Percentiles rank a stretch among this genome's conserved stretches.
Evolutionary conservation across 2,797 vertebrate genomes (phyloP).

Genomic region (Hydrophis major): DNA sequence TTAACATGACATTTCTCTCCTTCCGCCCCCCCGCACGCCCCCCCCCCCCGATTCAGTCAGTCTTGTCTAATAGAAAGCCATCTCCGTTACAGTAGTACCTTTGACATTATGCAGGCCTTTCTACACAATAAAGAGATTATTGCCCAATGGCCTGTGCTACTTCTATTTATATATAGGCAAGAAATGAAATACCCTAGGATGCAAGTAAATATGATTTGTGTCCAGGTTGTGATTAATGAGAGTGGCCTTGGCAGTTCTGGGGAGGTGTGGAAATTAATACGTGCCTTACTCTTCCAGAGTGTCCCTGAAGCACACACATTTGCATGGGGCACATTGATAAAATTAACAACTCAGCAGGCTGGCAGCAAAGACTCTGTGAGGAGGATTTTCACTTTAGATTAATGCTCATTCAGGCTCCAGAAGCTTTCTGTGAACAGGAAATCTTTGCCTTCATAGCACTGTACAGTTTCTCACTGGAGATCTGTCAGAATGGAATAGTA

Average conservation of each 20-base stretch:
- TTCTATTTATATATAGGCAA: slow-evolving; percentile 15
- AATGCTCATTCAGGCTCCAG: slow-evolving; percentile 19
- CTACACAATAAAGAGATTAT: slow-evolving; percentile 5
- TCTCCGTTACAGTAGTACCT: not conserved
- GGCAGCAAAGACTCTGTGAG: slow-evolving; percentile 10
- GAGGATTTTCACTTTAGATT: slow-evolving; percentile 5
- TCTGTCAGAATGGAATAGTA: not conserved
- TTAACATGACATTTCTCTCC: slow-evolving; percentile 4
- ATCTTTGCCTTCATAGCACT: not conserved
- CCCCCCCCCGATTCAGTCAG: not conserved
- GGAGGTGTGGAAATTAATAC: slow-evolving; percentile 10
- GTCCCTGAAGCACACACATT: slow-evolving; percentile 7
- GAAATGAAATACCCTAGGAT: slow-evolving; percentile 5
- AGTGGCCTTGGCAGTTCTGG: not conserved
- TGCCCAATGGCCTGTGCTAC: not conserved
- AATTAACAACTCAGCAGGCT: slow-evolving; percentile 1
- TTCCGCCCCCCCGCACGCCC: too few species aligned
- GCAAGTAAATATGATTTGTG: not conserved
- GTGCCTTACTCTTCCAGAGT: slow-evolving; percentile 16
- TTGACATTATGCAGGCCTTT: slow-evolving; percentile 14
- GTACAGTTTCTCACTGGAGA: not conserved
- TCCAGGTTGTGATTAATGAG: not conserved
- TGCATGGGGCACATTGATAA: slow-evolving; percentile 23
- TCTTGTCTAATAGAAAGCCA: not conserved
- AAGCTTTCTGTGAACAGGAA: not conserved